These are phyloP conservation scores for Meteorus sp. DNA, from an alignment of 1,140 invertebrate genomes.

Conservation along the genomic window DNA sequence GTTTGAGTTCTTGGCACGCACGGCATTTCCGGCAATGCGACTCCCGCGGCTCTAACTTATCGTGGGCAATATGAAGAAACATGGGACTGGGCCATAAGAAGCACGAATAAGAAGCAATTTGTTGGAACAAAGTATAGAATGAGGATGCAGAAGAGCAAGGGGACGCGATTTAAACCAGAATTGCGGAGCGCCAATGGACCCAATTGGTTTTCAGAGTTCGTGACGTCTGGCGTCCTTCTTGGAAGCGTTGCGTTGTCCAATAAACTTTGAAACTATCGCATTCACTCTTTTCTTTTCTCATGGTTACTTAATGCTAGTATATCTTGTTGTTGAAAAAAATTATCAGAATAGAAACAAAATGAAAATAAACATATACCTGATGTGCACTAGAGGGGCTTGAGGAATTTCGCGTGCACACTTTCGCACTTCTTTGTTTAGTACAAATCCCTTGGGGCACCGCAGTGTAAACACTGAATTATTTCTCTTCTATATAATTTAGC, in stretches of 20 bases:
- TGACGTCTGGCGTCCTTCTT: conserved; percentile 14
- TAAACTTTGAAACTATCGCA: conserved; percentile 5
- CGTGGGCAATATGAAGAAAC: conserved; percentile 21
- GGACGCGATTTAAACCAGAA: neutral
- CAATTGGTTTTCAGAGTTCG: neutral
- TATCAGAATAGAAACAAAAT: too few species aligned
- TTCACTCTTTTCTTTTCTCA: conserved; percentile 4
- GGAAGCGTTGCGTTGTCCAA: conserved; percentile 1
- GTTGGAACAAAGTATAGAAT: neutral
- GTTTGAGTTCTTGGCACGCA: conserved; percentile 44
- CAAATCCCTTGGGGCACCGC: neutral
- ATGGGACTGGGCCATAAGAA: neutral
- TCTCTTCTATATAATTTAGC: neutral
- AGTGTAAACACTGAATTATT: conserved; percentile 4
- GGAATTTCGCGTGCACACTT: too few species aligned
- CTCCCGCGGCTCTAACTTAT: conserved; percentile 29
- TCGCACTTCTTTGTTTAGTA: neutral
- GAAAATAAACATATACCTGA: too few species aligned
- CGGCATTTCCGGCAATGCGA: conserved; percentile 53
- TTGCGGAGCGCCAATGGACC: neutral
- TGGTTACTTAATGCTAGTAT: neutral
- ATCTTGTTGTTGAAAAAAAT: too few species aligned
- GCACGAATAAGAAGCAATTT: conserved; percentile 10
- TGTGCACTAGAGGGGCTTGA: too few species aligned
- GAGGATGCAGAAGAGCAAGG: neutral